A percentile compares a stretch with the other conserved stretches of the same genome.
phyloP scores from a whole-genome alignment of 2,113 vertebrate species.

The Vulpes vulpes region DNA sequence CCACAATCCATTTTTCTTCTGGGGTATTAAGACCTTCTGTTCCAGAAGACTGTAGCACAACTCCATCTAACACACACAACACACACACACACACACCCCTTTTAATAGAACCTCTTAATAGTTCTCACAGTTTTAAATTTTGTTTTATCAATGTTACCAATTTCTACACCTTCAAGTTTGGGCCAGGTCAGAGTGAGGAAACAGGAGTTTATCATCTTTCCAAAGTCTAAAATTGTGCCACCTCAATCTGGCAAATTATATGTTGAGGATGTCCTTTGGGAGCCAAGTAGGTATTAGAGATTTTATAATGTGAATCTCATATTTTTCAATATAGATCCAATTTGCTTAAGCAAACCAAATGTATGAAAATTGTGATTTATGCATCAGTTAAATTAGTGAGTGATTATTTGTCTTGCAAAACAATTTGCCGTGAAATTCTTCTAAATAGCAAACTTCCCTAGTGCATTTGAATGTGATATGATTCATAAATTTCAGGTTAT shows the following conservation, averaged over 20 bases:
- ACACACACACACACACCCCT: no score
- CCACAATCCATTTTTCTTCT: neutral
- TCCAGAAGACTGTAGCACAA: neutral
- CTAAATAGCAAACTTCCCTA: conserved; percentile 10
- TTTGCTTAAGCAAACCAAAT: conserved; percentile 49
- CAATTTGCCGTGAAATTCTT: neutral
- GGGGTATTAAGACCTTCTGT: neutral
- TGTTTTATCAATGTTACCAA: neutral
- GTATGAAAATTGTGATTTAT: conserved; percentile 27
- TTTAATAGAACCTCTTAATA: neutral
- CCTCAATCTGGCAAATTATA: neutral
- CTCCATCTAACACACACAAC: neutral
- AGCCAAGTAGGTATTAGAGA: neutral
- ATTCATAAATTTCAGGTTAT: neutral
- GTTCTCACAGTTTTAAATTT: neutral
- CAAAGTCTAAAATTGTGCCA: neutral
- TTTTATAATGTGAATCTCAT: neutral
- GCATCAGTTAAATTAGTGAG: conserved; percentile 1
- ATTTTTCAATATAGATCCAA: conserved; percentile 30
- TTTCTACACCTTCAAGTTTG: neutral
- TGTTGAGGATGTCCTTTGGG: neutral
- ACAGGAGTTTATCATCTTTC: neutral
- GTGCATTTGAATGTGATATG: neutral
- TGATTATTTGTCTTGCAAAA: conserved; percentile 54
- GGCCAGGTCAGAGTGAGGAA: neutral